Evolutionary conservation across 2,888 invertebrate genomes (phyloP).

Genomic region (Eueremaeus valkanovi): DNA sequence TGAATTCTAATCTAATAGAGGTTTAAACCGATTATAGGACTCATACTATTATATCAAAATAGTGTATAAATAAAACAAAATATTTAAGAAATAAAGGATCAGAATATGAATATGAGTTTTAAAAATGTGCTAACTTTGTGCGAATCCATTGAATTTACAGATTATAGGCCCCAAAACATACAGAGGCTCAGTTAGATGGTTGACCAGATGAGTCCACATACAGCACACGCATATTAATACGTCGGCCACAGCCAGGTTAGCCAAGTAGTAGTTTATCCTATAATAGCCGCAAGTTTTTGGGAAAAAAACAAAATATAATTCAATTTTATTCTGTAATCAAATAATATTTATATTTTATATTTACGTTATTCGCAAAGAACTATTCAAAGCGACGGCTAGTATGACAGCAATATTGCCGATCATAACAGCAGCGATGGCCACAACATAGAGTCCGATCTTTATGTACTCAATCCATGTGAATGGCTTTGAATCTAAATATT

Average conservation of each 20-base stretch:
- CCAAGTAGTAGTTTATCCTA: constrained; percentile 50
- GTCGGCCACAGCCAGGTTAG: constrained; percentile 51
- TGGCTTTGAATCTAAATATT: not conserved
- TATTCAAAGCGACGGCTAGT: constrained; percentile 49
- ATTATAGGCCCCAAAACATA: constrained; percentile 50
- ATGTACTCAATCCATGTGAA: constrained; percentile 44
- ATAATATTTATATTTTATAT: too few species aligned
- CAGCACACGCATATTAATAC: constrained; percentile 50
- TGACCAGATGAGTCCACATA: constrained; percentile 51
- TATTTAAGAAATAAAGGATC: too few species aligned
- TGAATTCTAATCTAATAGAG: too few species aligned
- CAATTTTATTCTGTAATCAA: not conserved
- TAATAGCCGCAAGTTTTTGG: not conserved
- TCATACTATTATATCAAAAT: too few species aligned
- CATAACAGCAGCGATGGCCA: constrained; percentile 49
- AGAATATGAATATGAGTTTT: too few species aligned
- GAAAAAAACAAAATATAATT: too few species aligned
- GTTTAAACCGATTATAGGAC: too few species aligned
- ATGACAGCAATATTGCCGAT: constrained; percentile 50
- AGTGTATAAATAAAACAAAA: too few species aligned
- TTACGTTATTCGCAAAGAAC: constrained; percentile 49
- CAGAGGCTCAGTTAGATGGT: constrained; percentile 49
- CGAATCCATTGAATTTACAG: constrained; percentile 50
- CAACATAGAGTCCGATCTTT: constrained; percentile 48
- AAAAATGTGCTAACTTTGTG: constrained; percentile 50